Base-by-base conservation (phyloP, 2,113 vertebrate genomes). In the Coracopsis vasa region DNA sequence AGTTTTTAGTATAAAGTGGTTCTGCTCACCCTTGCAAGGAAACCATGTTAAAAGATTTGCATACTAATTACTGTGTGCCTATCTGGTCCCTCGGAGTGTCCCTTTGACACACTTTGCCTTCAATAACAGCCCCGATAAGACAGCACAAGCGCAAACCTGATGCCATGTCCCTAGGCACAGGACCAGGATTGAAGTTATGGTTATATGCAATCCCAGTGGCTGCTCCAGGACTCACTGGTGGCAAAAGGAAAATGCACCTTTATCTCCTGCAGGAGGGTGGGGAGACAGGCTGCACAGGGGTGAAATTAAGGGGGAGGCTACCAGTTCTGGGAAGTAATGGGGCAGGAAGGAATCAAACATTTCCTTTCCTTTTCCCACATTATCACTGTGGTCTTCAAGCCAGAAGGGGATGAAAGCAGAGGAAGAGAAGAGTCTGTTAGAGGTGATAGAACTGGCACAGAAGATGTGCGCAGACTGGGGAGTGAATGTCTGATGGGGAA, bases 131-230 rank as follows among this genome's bases (percentile, higher is more conserved):
- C 21, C 24, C 1, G 1, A 7, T 58, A 39, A 56, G 54, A 42
- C 35, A 60, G 50, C 35, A 64, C 13, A 53, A 53, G 31, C 2
- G 1, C 41, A 79, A 31, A 11, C 20, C n/a, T 48, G 35, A 1
- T 29, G 47, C 16, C 1, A 0, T 41, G 39, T 56, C 54, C 20
- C 17, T 20, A 50, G 33, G 18, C 11, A 29, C 0, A 15, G 44
- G 23, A 69, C 5, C 18, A 37, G 56, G 33, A 29, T 54, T 11
- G 0, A 1, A 13, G 6, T 65, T 67, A 18, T 0, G 0, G 25
- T 31, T 58, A 7, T 2, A 2, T 74, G 37, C 16, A 50, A 0
- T 67, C 71, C 25, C 0, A 1, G 1, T 64, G 17, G 2, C 11
- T 54, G 29, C 7, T 84, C 14, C 35, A 64, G 61, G 58, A 13